A percentile compares a stretch with the other conserved stretches of the same genome.
Evolutionary conservation across 2,888 invertebrate species (phyloP).

Genomic region (Buathra laborator): DNA sequence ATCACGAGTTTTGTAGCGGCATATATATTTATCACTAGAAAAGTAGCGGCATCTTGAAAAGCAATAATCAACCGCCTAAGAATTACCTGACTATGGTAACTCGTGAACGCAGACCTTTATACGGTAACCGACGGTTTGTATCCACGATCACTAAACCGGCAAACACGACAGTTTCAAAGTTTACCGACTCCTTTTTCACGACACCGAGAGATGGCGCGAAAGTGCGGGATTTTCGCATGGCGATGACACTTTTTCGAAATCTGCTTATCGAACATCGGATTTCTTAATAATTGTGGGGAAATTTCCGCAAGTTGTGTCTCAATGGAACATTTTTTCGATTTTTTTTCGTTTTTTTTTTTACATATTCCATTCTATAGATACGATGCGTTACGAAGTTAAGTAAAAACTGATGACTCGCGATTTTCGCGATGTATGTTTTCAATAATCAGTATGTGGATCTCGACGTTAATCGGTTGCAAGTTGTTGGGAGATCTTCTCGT

Average conservation of each 20-base stretch:
- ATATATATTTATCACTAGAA: neutral
- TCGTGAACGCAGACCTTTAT: neutral
- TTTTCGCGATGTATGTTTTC: neutral
- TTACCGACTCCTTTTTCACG: neutral
- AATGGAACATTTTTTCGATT: neutral
- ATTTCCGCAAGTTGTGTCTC: neutral
- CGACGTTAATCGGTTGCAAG: neutral
- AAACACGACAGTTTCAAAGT: neutral
- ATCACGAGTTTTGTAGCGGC: too few species aligned
- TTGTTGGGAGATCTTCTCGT: neutral
- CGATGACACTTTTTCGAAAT: neutral
- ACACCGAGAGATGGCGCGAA: neutral
- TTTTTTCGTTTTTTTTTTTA: neutral
- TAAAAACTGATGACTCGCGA: neutral
- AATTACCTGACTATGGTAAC: neutral
- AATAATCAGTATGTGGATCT: neutral
- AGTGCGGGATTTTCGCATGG: neutral
- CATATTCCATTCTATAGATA: neutral
- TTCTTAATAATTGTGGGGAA: neutral
- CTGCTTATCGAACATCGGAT: neutral
- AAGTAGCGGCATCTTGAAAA: neutral
- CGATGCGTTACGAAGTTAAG: neutral
- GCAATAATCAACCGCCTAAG: neutral
- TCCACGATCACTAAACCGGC: neutral
- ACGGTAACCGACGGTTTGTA: neutral